Conservation (phyloP, 2,797 vertebrate species). For the Hydrocynus forskahlii region DNA sequence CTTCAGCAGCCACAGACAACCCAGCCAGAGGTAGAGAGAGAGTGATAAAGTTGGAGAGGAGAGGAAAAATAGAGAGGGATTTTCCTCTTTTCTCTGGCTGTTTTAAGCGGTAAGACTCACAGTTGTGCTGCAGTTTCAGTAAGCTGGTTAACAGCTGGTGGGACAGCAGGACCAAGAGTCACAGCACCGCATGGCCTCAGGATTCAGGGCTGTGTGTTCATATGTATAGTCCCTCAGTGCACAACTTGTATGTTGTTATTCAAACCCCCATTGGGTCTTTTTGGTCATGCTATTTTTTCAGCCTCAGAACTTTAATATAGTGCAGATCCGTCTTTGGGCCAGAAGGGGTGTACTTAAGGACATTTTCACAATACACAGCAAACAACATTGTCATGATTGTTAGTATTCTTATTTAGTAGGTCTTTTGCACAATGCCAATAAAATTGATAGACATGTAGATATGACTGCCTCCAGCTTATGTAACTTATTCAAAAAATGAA, state of each 20-base stretch:
- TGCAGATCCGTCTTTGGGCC: not conserved
- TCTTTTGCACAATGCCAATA: too few relatives aligned
- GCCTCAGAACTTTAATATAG: not conserved
- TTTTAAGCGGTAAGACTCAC: conserved; percentile 19
- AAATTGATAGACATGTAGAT: not conserved
- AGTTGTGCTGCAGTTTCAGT: conserved; percentile 18
- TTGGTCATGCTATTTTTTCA: not conserved
- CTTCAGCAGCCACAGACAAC: not conserved
- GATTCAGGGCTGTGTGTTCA: not conserved
- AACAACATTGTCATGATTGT: not conserved
- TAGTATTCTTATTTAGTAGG: not conserved
- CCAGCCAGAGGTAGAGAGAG: not conserved
- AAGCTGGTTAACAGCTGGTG: conserved; percentile 28
- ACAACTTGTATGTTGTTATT: not conserved
- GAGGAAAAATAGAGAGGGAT: not conserved
- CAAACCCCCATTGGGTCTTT: conserved; percentile 14
- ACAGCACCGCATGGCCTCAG: conserved; percentile 2
- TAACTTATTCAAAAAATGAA: too few relatives aligned
- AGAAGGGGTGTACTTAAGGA: not conserved
- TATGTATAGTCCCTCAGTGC: conserved; percentile 7
- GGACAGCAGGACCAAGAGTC: conserved; percentile 28
- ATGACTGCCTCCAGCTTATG: too few relatives aligned
- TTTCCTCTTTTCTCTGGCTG: conserved; percentile 3
- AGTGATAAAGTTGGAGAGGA: not conserved
- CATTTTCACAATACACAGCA: conserved; percentile 7